Base-by-base conservation (phyloP, 2,113 vertebrate species). In the Pseudorectes ferrugineus region DNA sequence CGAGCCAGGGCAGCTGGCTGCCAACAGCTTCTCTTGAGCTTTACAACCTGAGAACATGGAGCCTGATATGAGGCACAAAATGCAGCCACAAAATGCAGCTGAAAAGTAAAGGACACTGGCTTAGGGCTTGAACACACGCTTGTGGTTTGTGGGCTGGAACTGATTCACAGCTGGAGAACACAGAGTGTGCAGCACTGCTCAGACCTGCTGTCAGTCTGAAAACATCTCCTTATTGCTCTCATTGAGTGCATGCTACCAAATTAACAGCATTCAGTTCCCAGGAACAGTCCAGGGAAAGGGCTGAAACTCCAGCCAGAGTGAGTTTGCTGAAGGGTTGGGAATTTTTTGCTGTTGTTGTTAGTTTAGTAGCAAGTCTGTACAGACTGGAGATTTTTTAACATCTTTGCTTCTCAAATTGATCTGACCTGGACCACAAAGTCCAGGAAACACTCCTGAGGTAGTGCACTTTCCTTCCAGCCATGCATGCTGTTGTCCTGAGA, bases 11-110 rank as follows among this genome's bases (percentile, higher is more conserved):
- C 77, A 62, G 77, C 51, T n/a, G 40, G 33, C 28, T 25, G 38
- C 55, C 23, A 70, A 6, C 35, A 75, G 21, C 35, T 78, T 43
- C 67, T 45, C 62, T 35, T 33, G 49, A 70, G 54, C 46, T 24
- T 35, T 25, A 8, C 22, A 78, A 14, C 20, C n/a, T 0, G 2
- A 73, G 83, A 65, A 26, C 0, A 0, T 3, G 22, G 35, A 85
- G 58, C 29, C 45, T 49, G 24, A 31, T 9, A 3, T 2, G 36
- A 79, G 54, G 38, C 22, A 28, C 17, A n/a, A n/a, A n/a, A n/a
- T n/a, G n/a, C n/a, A n/a, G n/a, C n/a, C n/a, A n/a, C n/a, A 55
- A 63, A 82, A 36, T 17, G 42, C 8, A 4, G 31, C 72, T 79
- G 67, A 12, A 82, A 82, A 40, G 21, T 9, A 17, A 46, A 28